phyloP scores from a whole-genome alignment of 1,140 invertebrate genomes.

The Ceratina calcarata region DNA sequence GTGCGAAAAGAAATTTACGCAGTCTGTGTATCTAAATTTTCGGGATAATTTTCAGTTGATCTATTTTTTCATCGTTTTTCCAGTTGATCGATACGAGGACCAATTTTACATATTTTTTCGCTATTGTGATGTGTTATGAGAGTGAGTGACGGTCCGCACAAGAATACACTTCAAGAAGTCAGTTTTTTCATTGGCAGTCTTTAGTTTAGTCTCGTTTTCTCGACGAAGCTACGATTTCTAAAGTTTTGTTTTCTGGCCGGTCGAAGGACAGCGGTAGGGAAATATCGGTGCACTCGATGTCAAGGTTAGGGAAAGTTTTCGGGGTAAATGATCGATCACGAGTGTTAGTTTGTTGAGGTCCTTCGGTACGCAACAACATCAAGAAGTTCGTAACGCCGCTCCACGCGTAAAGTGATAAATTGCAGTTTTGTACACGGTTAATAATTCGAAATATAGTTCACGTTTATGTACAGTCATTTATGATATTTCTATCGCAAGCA shows the following conservation, averaged over 20 bases:
- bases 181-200: background rate
- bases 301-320: slow-evolving; percentile 30
- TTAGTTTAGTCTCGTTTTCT: background rate
- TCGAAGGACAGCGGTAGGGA: too few relatives aligned
- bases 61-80: background rate
- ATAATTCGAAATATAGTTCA: background rate
- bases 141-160: background rate
- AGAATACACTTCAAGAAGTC: too few relatives aligned
- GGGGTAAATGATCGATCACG: background rate
- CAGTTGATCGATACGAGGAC: background rate
- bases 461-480: too few relatives aligned
- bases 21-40: too few relatives aligned
- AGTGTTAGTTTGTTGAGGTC: background rate
- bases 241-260: background rate
- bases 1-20: too few relatives aligned
- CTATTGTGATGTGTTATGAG: background rate
- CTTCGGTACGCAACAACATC: background rate
- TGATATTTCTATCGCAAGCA: background rate
- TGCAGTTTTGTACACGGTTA: background rate
- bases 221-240: too few relatives aligned
- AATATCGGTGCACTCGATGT: background rate
- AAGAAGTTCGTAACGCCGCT: background rate
- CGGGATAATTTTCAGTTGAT: background rate
- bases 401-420: background rate
- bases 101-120: background rate